These are phyloP conservation scores for Epizoanthus stellaris DNA, from an alignment of 92 coral and sea anemone genomes.

Conservation along the genomic window DNA sequence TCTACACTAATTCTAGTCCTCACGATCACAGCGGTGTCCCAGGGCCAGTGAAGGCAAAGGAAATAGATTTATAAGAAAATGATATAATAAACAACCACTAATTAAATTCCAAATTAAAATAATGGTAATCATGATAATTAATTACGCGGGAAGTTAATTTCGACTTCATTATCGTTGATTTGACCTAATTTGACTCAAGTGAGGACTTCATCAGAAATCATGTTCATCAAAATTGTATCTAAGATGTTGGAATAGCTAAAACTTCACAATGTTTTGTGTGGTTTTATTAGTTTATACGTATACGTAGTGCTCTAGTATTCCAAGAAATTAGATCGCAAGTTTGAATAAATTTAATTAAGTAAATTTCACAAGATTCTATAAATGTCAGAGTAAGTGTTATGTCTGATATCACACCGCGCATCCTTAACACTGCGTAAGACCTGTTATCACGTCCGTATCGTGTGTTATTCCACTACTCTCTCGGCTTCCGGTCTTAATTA, in stretches of 20 bases:
- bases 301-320: neutral
- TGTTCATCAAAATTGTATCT: no score
- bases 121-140: neutral
- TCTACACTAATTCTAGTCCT: no score
- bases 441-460: conserved; percentile 32
- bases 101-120: conserved; percentile 18
- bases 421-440: conserved; percentile 13
- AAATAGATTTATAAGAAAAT: neutral
- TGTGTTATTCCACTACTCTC: conserved; percentile 34
- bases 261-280: no score
- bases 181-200: neutral
- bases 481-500: conserved; percentile 38
- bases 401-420: conserved; percentile 8
- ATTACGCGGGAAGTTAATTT: neutral
- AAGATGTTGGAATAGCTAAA: no score
- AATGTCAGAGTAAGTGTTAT: conserved; percentile 24
- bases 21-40: neutral
- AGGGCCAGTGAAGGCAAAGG: neutral
- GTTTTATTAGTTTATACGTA: neutral
- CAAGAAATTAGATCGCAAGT: neutral
- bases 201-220: neutral
- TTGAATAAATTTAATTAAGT: conserved; percentile 2
- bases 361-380: conserved; percentile 30
- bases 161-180: neutral
- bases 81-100: conserved; percentile 9